Evolutionary conservation across 2,113 vertebrate species (phyloP).

Genomic region (Dolichotis patagonum): DNA sequence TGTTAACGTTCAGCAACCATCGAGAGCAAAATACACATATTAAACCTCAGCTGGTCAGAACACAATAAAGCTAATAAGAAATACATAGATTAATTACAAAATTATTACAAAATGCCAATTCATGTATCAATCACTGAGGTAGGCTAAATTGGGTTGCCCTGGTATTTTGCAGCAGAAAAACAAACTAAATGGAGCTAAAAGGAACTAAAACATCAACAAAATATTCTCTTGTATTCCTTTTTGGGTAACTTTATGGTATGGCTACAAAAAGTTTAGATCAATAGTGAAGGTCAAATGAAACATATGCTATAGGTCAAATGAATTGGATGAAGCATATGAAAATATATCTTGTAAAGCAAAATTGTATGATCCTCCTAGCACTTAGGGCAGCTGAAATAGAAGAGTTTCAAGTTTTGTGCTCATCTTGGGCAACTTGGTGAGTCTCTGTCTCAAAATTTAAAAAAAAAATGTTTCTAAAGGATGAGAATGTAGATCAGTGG

Average conservation of each 20-base stretch:
- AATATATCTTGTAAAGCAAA: background rate
- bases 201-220: conserved; percentile 28
- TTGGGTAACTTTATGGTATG: background rate
- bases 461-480: background rate
- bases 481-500: background rate
- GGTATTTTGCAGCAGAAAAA: conserved; percentile 43
- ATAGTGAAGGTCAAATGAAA: background rate
- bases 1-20: conserved; percentile 73
- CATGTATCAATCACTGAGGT: conserved; percentile 28
- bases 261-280: conserved; percentile 14
- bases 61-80: conserved; percentile 77
- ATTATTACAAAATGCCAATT: conserved; percentile 75
- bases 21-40: conserved; percentile 74
- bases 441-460: background rate
- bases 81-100: conserved; percentile 80
- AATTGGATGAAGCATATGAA: background rate
- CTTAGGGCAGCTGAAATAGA: background rate
- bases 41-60: conserved; percentile 72
- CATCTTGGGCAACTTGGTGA: background rate
- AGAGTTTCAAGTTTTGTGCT: background rate
- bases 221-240: background rate
- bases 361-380: background rate
- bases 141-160: background rate
- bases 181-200: conserved; percentile 5
- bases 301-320: background rate